phyloP scores from a whole-genome alignment of 2,797 vertebrate genomes.

The Bucorvus abyssinicus region DNA sequence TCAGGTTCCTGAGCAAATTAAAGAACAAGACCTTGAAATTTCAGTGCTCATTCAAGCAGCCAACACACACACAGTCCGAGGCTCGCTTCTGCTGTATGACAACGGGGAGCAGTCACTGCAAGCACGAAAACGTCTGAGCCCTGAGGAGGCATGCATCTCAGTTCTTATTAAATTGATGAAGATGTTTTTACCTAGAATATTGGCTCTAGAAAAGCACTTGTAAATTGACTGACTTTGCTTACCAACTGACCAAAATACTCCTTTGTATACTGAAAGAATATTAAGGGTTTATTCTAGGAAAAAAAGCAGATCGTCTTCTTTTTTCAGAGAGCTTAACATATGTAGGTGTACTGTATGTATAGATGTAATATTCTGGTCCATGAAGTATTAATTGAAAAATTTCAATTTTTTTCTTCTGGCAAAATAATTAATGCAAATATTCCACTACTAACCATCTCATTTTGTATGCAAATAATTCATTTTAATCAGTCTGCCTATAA shows the following conservation, averaged over 20 bases:
- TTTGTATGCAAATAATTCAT: not conserved
- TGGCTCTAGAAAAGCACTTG: not conserved
- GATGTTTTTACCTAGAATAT: not conserved
- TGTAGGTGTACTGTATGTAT: no score
- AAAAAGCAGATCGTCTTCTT: not conserved
- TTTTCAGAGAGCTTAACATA: not conserved
- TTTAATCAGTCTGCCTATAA: not conserved
- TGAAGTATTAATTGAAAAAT: not conserved
- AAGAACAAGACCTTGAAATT: not conserved
- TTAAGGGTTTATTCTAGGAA: not conserved
- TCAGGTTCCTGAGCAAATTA: not conserved
- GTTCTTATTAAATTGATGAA: not conserved
- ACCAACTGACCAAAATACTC: not conserved
- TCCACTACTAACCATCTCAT: not conserved
- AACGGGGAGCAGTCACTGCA: not conserved
- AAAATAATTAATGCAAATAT: not conserved
- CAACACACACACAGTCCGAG: not conserved
- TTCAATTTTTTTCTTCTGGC: not conserved
- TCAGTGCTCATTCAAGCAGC: not conserved
- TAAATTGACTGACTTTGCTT: not conserved
- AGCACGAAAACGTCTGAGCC: not conserved
- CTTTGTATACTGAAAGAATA: not conserved
- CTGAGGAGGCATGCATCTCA: not conserved
- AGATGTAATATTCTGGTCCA: not conserved
- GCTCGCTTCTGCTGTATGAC: not conserved